Evolutionary conservation across 2,888 invertebrate species (phyloP).

Genomic region (Harmothoe impar): DNA sequence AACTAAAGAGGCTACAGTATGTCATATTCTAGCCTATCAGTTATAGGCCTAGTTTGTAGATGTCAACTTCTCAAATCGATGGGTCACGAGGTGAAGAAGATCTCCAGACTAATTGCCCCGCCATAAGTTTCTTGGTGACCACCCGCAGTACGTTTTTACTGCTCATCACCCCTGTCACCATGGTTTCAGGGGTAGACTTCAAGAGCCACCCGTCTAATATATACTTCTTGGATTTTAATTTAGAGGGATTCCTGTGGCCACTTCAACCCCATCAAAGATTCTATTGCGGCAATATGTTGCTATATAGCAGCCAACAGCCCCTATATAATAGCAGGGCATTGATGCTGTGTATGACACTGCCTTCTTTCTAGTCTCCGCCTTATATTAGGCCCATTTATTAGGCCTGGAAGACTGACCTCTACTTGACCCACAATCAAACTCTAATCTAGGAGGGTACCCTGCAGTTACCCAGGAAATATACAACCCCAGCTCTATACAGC

Average conservation of each 20-base stretch:
- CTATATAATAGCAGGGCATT: neutral
- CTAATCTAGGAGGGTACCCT: neutral
- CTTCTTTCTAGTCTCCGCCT: conserved; percentile 18
- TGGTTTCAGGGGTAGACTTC: neutral
- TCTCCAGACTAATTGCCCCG: too few relatives aligned
- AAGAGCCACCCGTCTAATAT: neutral
- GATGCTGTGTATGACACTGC: neutral
- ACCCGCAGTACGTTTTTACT: neutral
- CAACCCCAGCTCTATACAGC: neutral
- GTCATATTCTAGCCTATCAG: too few relatives aligned
- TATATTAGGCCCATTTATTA: neutral
- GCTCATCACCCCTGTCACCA: neutral
- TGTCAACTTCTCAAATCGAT: too few relatives aligned
- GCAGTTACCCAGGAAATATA: conserved; percentile 25
- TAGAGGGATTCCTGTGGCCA: neutral
- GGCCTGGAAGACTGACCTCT: conserved; percentile 13
- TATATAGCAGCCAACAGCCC: neutral
- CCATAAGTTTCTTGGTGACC: too few relatives aligned
- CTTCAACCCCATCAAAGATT: neutral
- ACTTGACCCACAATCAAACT: conserved; percentile 28
- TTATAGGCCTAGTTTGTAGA: too few relatives aligned
- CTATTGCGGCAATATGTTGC: conserved; percentile 21
- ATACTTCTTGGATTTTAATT: neutral
- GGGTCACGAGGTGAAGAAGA: too few relatives aligned
- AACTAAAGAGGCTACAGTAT: too few relatives aligned